Evolutionary conservation across 2,113 vertebrate genomes (phyloP).

Genomic region (Empidonax alnorum): DNA sequence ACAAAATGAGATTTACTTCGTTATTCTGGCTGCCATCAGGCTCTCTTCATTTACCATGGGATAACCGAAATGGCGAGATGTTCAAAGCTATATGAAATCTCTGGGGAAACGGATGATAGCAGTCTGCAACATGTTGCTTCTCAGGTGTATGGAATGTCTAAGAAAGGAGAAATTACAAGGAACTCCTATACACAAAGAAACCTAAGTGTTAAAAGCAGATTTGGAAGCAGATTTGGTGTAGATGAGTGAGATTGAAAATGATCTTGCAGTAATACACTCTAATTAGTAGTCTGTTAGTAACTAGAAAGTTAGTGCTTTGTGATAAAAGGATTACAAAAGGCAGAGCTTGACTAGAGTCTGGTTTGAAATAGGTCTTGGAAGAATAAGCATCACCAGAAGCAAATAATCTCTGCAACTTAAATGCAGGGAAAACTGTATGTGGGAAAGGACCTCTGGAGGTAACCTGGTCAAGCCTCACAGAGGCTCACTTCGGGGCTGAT

Average conservation of each 20-base stretch:
- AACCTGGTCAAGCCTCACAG: neutral
- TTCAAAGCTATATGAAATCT: conserved; percentile 39
- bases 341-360: neutral
- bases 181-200: neutral
- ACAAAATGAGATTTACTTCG: conserved; percentile 9
- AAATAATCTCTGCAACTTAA: conserved; percentile 38
- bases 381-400: conserved; percentile 19
- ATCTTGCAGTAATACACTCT: neutral
- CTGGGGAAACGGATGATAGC: conserved; percentile 55
- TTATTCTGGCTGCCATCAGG: conserved; percentile 23
- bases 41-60: conserved; percentile 12
- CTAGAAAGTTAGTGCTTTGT: neutral
- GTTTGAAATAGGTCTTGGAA: neutral
- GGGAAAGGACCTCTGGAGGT: neutral
- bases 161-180: conserved; percentile 5
- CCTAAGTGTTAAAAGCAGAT: conserved; percentile 15
- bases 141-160: conserved; percentile 51
- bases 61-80: neutral
- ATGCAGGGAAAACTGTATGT: neutral
- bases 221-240: neutral
- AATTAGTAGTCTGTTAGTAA: neutral
- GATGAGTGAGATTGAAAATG: neutral
- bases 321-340: neutral
- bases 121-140: conserved; percentile 58
- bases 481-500: neutral